A percentile compares a stretch with the other conserved stretches of the same genome.
Evolutionary conservation across 2,888 invertebrate species (phyloP).

Genomic region (Eupithecia subumbrata): DNA sequence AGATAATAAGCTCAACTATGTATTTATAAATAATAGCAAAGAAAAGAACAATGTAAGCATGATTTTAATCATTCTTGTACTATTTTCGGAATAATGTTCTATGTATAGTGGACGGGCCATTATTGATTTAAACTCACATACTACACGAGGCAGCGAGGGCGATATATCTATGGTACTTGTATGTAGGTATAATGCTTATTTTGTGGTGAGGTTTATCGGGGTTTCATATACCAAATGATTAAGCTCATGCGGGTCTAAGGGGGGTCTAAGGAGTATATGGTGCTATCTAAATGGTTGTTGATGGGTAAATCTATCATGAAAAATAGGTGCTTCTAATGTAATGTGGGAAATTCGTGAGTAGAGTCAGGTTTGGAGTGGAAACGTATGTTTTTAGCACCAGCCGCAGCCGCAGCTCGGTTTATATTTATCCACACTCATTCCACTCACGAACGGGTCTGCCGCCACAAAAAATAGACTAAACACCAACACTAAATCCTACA

Average conservation of each 20-base stretch:
- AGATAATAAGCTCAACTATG: slow-evolving; percentile 15
- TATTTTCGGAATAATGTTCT: not conserved
- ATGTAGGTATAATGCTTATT: not conserved
- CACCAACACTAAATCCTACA: slow-evolving; percentile 54
- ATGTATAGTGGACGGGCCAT: not conserved
- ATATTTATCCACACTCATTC: slow-evolving; percentile 67
- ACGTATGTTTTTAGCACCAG: slow-evolving; percentile 38
- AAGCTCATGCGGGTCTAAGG: slow-evolving; percentile 14
- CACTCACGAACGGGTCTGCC: slow-evolving; percentile 71
- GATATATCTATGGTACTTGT: not conserved
- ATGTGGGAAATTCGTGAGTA: slow-evolving; percentile 14
- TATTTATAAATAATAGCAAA: slow-evolving; percentile 25
- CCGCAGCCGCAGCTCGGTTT: slow-evolving; percentile 57
- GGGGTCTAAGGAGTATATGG: no score
- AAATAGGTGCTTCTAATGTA: not conserved
- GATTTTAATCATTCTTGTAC: not conserved
- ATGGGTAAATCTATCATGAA: not conserved
- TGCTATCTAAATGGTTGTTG: not conserved
- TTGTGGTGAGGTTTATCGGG: not conserved
- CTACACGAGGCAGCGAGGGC: not conserved
- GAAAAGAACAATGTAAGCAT: not conserved
- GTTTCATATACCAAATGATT: not conserved
- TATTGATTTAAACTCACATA: not conserved
- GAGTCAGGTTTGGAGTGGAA: slow-evolving; percentile 27
- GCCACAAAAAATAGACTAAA: slow-evolving; percentile 51